Conservation (phyloP, 2,113 vertebrate species). For the Amphiprion percula region DNA sequence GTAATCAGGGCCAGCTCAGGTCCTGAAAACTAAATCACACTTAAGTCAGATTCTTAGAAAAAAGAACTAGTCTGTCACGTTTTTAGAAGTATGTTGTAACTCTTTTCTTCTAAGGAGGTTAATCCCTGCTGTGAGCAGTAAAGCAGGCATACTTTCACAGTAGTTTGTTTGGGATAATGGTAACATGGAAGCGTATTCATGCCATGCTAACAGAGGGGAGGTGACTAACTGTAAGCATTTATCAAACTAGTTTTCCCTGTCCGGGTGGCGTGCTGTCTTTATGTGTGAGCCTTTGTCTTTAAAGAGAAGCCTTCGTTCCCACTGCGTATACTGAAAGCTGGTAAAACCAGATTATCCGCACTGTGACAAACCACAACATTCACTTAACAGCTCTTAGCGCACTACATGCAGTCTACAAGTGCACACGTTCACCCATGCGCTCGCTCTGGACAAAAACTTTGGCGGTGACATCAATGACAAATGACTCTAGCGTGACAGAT, state of each 20-base stretch:
- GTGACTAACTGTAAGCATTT: conserved; percentile 59
- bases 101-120: not conserved
- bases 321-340: conserved; percentile 24
- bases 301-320: conserved; percentile 24
- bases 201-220: conserved; percentile 23
- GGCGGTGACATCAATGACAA: not conserved
- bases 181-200: conserved; percentile 9
- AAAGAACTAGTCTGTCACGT: too few relatives aligned
- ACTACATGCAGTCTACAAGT: not conserved
- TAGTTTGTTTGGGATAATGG: conserved; percentile 9
- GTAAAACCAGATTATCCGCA: conserved; percentile 69
- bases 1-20: not conserved
- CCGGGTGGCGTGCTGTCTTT: conserved; percentile 39
- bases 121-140: not conserved
- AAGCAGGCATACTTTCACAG: not conserved
- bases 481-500: conserved; percentile 9
- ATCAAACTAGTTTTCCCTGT: conserved; percentile 68
- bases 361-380: conserved; percentile 11
- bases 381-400: conserved; percentile 4
- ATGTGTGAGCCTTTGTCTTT: conserved; percentile 34
- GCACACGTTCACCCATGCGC: not conserved
- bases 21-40: conserved; percentile 1
- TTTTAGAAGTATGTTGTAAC: not conserved
- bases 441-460: not conserved
- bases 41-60: not conserved